Base-by-base conservation (phyloP, 1,140 invertebrate species). In the Euura saliciscinereae region DNA sequence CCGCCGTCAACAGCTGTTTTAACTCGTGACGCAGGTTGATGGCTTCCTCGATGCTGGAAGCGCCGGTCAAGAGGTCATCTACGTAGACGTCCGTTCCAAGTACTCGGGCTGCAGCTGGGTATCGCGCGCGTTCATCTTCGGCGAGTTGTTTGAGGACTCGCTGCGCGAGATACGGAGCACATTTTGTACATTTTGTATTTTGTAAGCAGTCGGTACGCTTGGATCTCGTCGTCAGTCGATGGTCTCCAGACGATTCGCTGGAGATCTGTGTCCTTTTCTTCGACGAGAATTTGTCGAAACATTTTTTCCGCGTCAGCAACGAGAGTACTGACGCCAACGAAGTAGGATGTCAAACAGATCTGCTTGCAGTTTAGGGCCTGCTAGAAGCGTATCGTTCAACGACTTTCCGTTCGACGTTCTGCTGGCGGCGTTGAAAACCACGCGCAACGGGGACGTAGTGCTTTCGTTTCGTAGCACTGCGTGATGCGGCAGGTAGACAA, bases 161-260 rank as follows among this genome's bases (percentile, higher is more conserved):
- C 6, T 73, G 76, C 1, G 83, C 83, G 65, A 83, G 71, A 75
- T 77, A 87, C 0, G 83, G 74, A 6, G 80, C 78, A 8, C 73
- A 74, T 3, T 76, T 46, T 68, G 80, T 82, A 2, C 86, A 79
- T 68, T 80, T 79, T 84, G 73, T 84, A 88, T 0, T 84, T 87
- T 1, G 81, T 87, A 5, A 69, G 78, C 3, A 88, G 68, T 44
- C 70, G 71, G 77, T 66, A 88, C 11, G 70, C 75, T 44, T 65
- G 44, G 6, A 85, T 67, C 0, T 72, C 44, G 42, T 80, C 44
- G n/a, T 69, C 28, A 0, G 51, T 69, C 11, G 44, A 7, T 2
- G 66, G n/a, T 64, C 78, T 42, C 80, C 84, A 85, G 1, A 84
- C 10, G 43, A 85, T 84, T 6, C 79, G 65, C 74, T 85, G 83